Conservation (phyloP, 1,140 invertebrate species). For the Drosophila carrolli region DNA sequence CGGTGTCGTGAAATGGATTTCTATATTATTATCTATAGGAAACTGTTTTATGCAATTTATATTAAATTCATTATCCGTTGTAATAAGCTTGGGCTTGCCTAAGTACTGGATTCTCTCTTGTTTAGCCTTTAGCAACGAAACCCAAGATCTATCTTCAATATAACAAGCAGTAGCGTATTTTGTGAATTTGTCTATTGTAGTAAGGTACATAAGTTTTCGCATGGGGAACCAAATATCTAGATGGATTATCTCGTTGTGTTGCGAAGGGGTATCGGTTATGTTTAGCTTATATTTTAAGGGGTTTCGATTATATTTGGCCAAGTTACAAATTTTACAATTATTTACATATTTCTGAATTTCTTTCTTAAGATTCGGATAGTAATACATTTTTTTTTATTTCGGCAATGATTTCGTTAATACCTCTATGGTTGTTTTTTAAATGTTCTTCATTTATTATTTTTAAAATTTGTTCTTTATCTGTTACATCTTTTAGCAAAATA, state of each 20-base stretch:
- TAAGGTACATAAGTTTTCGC: slow-evolving; percentile 8
- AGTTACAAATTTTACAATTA: slow-evolving; percentile 10
- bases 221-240: slow-evolving; percentile 8
- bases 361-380: slow-evolving; percentile 9
- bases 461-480: slow-evolving; percentile 8
- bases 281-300: slow-evolving; percentile 1
- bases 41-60: not conserved
- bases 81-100: no score
- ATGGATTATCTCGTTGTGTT: slow-evolving; percentile 1
- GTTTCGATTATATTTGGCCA: slow-evolving; percentile 5
- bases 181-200: slow-evolving; percentile 2
- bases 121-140: not conserved
- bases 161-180: not conserved
- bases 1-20: not conserved
- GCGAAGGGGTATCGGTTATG: no score
- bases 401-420: slow-evolving; percentile 1
- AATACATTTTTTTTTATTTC: slow-evolving; percentile 7
- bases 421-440: slow-evolving; percentile 8
- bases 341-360: slow-evolving; percentile 13
- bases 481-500: slow-evolving; percentile 5
- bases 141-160: slow-evolving; percentile 9
- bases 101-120: no score
- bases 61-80: no score
- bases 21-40: not conserved
- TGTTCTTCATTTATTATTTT: slow-evolving; percentile 14